Conservation (phyloP, 2,113 vertebrate genomes). For the Phodopus roborovskii region DNA sequence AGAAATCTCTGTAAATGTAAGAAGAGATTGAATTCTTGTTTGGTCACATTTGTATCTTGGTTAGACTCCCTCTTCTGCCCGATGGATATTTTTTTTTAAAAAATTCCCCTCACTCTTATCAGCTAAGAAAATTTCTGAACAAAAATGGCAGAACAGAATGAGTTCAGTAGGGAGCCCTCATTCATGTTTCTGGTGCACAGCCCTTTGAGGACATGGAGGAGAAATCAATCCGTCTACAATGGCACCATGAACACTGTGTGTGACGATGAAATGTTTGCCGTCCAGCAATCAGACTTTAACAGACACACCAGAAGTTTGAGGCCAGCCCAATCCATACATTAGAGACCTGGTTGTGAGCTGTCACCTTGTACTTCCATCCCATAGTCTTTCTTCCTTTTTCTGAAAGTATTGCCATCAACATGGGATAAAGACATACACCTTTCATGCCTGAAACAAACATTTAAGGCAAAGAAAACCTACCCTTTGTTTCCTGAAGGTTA, state of each 20-base stretch:
- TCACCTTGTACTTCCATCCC: background rate
- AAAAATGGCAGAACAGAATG: constrained; percentile 65
- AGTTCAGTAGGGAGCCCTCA: constrained; percentile 57
- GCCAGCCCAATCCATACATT: background rate
- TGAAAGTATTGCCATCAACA: background rate
- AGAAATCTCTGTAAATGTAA: background rate
- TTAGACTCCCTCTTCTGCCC: constrained; percentile 59
- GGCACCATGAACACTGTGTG: background rate
- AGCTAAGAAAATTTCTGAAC: constrained; percentile 66
- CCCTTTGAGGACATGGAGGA: background rate
- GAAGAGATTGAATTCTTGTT: background rate
- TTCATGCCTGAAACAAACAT: background rate
- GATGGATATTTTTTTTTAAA: constrained; percentile 41
- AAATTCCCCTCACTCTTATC: constrained; percentile 72
- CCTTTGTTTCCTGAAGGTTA: background rate
- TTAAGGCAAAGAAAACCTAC: background rate
- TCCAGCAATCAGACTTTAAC: background rate
- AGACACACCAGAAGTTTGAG: background rate
- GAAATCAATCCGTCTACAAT: background rate
- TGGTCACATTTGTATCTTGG: constrained; percentile 51
- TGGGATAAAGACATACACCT: constrained; percentile 37
- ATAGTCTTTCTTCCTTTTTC: background rate
- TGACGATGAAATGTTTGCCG: background rate
- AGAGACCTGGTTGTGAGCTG: background rate
- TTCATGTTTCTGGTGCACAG: constrained; percentile 57